phyloP scores from a whole-genome alignment of 2,797 vertebrate genomes.

The Coranthus polyacanthus region DNA sequence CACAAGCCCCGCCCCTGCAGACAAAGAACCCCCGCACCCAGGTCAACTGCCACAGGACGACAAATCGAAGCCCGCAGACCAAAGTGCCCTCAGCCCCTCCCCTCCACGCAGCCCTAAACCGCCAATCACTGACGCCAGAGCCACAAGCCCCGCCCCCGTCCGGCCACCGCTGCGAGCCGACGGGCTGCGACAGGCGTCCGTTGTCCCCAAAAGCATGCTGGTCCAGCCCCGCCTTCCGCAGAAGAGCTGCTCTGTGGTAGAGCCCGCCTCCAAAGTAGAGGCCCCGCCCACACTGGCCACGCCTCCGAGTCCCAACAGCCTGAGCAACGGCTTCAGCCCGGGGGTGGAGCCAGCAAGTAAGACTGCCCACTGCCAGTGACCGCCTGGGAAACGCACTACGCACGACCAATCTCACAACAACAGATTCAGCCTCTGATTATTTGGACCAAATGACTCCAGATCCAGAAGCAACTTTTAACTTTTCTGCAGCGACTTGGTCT shows the following conservation, averaged over 20 bases:
- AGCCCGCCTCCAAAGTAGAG: slow-evolving; percentile 46
- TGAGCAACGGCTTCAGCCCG: slow-evolving; percentile 81
- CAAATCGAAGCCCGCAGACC: slow-evolving; percentile 23
- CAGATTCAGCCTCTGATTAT: neutral
- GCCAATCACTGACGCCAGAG: slow-evolving; percentile 4
- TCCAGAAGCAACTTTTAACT: too few relatives aligned
- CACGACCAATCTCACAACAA: neutral
- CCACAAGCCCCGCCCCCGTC: slow-evolving; percentile 41
- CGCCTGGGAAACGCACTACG: neutral
- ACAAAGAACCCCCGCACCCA: slow-evolving; percentile 35
- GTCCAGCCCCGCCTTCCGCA: slow-evolving; percentile 73
- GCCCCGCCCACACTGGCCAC: slow-evolving; percentile 43
- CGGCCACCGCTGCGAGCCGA: slow-evolving; percentile 82
- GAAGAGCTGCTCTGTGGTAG: slow-evolving; percentile 79
- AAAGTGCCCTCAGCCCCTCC: slow-evolving; percentile 41
- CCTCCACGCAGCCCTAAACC: slow-evolving; percentile 68
- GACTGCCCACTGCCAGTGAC: slow-evolving; percentile 79
- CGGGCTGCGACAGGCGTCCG: slow-evolving; percentile 73
- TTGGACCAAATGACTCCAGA: slow-evolving; percentile 47
- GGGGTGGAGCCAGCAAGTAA: slow-evolving; percentile 72
- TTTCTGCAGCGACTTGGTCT: too few relatives aligned
- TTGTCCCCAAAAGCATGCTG: slow-evolving; percentile 70
- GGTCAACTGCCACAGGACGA: slow-evolving; percentile 15
- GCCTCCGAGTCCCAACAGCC: slow-evolving; percentile 76
- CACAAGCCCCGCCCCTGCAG: slow-evolving; percentile 44